These are phyloP conservation scores for Vanacampus margaritifer DNA, from an alignment of 2,113 vertebrate species.

Conservation along the genomic window DNA sequence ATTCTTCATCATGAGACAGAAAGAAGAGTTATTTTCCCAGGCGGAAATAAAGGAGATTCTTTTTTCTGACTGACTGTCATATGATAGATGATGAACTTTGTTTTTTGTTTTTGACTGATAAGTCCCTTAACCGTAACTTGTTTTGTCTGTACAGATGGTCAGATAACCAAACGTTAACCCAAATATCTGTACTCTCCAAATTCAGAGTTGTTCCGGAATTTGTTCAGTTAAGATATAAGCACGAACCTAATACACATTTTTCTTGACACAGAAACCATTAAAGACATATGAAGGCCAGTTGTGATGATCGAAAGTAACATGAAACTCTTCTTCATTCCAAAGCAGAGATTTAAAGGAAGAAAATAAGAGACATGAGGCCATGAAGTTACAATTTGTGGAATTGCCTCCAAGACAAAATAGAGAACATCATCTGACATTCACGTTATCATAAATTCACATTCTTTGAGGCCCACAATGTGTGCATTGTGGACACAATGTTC, in stretches of 20 bases:
- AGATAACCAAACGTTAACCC: neutral
- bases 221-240: neutral
- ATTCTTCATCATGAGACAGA: slow-evolving; percentile 1
- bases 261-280: neutral
- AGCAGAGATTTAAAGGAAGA: no score
- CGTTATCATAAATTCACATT: slow-evolving; percentile 32
- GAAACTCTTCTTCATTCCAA: neutral
- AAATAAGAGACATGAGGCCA: no score
- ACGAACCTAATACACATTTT: no score
- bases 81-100: slow-evolving; percentile 32
- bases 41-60: slow-evolving; percentile 22
- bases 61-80: slow-evolving; percentile 43
- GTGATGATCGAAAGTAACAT: no score
- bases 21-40: slow-evolving; percentile 4
- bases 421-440: slow-evolving; percentile 48
- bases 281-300: neutral
- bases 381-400: neutral
- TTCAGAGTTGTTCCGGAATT: neutral
- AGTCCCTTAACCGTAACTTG: neutral
- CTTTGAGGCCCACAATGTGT: slow-evolving; percentile 14
- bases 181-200: neutral
- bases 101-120: neutral
- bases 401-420: neutral
- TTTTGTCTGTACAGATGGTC: no score
- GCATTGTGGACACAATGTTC: slow-evolving; percentile 29